These are phyloP conservation scores for Tachina fera DNA, from an alignment of 2,888 invertebrate genomes.

Conservation along the genomic window DNA sequence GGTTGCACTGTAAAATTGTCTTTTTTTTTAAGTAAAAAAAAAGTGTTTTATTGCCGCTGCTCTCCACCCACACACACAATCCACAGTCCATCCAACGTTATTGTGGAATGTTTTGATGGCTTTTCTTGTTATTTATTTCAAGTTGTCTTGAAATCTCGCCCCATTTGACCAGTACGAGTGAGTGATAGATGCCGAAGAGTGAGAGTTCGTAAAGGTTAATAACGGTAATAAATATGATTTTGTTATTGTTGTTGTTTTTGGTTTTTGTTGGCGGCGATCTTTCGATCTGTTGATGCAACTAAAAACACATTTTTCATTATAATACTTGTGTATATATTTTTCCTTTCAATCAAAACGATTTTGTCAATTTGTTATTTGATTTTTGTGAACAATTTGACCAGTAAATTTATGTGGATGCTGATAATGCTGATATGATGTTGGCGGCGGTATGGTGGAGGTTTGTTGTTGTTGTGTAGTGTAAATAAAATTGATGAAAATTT, in stretches of 20 bases:
- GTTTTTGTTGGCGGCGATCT: constrained; percentile 11
- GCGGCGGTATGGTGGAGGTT: background rate
- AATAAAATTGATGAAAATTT: constrained; percentile 69
- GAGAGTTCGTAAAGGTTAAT: constrained; percentile 72
- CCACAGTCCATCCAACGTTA: background rate
- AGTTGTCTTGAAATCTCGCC: constrained; percentile 60
- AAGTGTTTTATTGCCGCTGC: constrained; percentile 13
- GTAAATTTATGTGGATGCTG: constrained; percentile 47
- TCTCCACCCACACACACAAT: constrained; percentile 38
- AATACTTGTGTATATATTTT: constrained; percentile 44
- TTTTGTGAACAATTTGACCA: constrained; percentile 48
- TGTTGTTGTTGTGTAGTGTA: constrained; percentile 47
- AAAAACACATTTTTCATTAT: constrained; percentile 62
- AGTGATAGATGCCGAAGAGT: constrained; percentile 67
- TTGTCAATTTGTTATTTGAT: constrained; percentile 64
- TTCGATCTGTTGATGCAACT: constrained; percentile 2
- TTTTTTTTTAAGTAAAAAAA: background rate
- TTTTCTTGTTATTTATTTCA: constrained; percentile 32
- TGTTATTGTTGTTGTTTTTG: constrained; percentile 20
- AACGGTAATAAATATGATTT: constrained; percentile 68
- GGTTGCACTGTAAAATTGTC: constrained; percentile 8
- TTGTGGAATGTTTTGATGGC: constrained; percentile 2
- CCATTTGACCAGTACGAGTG: constrained; percentile 64
- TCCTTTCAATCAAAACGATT: constrained; percentile 61
- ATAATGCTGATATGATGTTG: background rate